These are phyloP conservation scores for Allobates femoralis DNA, from an alignment of 2,797 vertebrate species.

Conservation along the genomic window DNA sequence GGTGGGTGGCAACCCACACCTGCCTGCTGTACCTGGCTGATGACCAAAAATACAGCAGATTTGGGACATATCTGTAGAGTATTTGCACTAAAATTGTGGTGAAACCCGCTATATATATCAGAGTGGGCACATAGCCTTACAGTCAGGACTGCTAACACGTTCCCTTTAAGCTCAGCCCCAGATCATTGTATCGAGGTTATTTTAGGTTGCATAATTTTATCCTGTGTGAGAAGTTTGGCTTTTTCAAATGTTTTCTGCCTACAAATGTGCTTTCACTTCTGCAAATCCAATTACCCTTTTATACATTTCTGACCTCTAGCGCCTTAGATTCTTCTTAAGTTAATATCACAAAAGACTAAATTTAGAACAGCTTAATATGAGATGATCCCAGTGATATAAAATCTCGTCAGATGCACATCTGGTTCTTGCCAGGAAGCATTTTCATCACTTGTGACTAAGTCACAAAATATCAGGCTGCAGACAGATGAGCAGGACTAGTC, in stretches of 20 bases:
- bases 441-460: constrained; percentile 35
- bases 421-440: constrained; percentile 45
- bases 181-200: background rate
- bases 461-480: constrained; percentile 16
- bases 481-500: constrained; percentile 39
- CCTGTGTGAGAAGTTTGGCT: background rate
- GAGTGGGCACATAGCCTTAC: no score
- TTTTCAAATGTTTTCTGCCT: background rate
- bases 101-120: no score
- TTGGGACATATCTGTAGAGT: no score
- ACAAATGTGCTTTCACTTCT: background rate
- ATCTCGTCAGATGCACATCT: background rate
- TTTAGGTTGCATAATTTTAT: background rate
- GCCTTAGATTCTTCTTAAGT: constrained; percentile 17
- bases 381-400: constrained; percentile 33
- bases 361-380: background rate
- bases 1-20: no score
- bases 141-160: no score
- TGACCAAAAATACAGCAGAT: no score
- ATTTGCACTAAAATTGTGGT: no score
- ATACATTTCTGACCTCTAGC: background rate
- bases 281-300: constrained; percentile 4
- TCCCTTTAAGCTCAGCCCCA: background rate
- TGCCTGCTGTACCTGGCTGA: no score
- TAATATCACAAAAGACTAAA: constrained; percentile 23